Evolutionary conservation across 2,113 vertebrate species (phyloP), one percentile per base, ranked within the genome.

Genomic region (Myotis lucifugus): DNA sequence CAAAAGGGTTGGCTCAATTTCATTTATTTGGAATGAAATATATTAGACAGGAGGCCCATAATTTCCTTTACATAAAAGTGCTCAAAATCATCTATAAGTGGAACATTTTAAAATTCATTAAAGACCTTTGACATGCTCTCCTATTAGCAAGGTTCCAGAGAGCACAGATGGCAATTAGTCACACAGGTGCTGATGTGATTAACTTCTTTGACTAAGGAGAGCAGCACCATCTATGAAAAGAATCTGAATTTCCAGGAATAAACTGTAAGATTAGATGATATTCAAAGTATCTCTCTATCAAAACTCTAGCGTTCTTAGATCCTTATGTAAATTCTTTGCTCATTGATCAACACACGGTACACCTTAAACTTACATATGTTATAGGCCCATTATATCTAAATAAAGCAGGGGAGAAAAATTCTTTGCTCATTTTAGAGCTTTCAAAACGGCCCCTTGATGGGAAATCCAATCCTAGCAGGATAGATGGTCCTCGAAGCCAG

Each of bases 41-140:
- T 84, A 42, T 94, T 73, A 88, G 40, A 78, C 17, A 94, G 83
- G 86, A 86, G 73, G 61, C 8, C 69, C 76, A 74, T 89, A 77
- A 95, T 96, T 96, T 88, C 40, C 72, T 77, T 94, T 91, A 78
- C 18, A 88, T 37, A 88, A 52, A 90, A 79, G 40, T 74, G 50
- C 69, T 72, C 82, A 72, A 64, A 78, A 94, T 67, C 54, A 78
- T 29, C 23, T 29, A 48, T 89, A 94, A 90, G 37, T 85, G 67
- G 48, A 67, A 7, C 6, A 69, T 91, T 94, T 91, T 73, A 69
- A 91, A 97, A 94, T 95, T 90, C 78, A 89, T 78, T 94, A 88
- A 85, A 77, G 72, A 88, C 91, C 72, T 82, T 46, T 88, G 67
- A 92, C 56, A 84, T 56, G 78, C 32, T 94, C 77, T 78, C 19